A percentile compares a stretch with the other conserved stretches of the same genome.
Evolutionary conservation across 2,888 invertebrate genomes (phyloP).

Genomic region (Sminthurinus aureus): DNA sequence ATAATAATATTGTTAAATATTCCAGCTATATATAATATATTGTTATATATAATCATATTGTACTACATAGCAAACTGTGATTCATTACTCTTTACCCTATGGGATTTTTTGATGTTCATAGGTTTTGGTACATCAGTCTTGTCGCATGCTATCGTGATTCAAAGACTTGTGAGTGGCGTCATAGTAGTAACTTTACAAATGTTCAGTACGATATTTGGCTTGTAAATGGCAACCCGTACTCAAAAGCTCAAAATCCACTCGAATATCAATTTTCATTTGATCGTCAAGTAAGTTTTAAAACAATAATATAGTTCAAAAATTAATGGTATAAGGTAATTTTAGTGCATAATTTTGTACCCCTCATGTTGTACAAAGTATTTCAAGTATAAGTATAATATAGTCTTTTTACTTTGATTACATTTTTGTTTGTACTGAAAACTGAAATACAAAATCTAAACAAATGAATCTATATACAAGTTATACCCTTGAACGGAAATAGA

Average conservation of each 20-base stretch:
- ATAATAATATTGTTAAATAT: not conserved
- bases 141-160: constrained; percentile 89
- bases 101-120: constrained; percentile 64
- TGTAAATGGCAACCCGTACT: constrained; percentile 94
- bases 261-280: constrained; percentile 97
- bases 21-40: too few relatives aligned
- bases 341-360: too few relatives aligned
- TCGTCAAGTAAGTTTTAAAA: constrained; percentile 68
- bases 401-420: too few relatives aligned
- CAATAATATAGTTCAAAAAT: too few relatives aligned
- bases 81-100: not conserved
- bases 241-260: constrained; percentile 84
- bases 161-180: constrained; percentile 83
- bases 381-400: too few relatives aligned
- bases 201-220: constrained; percentile 92
- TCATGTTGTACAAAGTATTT: too few relatives aligned
- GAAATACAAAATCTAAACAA: too few relatives aligned
- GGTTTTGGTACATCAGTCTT: constrained; percentile 96
- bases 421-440: too few relatives aligned
- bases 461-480: too few relatives aligned
- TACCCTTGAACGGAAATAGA: too few relatives aligned
- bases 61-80: too few relatives aligned
- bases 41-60: not conserved
- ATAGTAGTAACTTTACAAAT: constrained; percentile 70
- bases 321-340: too few relatives aligned